Conservation (phyloP, 92 coral and sea anemone genomes). For the Nematostella vectensis region DNA sequence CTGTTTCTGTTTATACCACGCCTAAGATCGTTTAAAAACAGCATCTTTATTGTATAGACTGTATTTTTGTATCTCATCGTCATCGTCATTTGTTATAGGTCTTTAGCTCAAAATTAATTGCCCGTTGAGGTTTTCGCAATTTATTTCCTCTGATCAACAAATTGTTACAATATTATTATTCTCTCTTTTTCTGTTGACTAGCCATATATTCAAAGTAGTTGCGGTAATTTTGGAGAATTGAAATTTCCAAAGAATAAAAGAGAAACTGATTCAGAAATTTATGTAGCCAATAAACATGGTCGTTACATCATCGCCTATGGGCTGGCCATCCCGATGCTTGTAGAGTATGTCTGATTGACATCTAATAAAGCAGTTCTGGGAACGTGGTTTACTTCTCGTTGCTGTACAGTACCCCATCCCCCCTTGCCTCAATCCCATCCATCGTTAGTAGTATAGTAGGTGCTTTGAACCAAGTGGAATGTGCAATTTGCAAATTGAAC, state of each 20-base stretch:
- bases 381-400: no score
- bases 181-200: not conserved
- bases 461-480: no score
- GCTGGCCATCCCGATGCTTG: no score
- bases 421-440: no score
- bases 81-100: not conserved
- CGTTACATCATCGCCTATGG: no score
- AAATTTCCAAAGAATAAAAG: not conserved
- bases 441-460: no score
- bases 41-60: not conserved
- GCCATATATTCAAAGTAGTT: not conserved
- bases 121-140: not conserved
- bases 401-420: no score
- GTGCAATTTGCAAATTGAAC: no score
- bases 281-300: slow-evolving; percentile 2
- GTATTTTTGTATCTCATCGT: not conserved
- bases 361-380: no score
- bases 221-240: not conserved
- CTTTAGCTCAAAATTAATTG: not conserved
- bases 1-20: not conserved
- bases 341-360: no score
- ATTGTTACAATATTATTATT: no score
- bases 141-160: no score
- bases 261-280: slow-evolving; percentile 2
- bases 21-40: not conserved